Conservation (phyloP, 2,888 invertebrate species). For the Coelopa pilipes region DNA sequence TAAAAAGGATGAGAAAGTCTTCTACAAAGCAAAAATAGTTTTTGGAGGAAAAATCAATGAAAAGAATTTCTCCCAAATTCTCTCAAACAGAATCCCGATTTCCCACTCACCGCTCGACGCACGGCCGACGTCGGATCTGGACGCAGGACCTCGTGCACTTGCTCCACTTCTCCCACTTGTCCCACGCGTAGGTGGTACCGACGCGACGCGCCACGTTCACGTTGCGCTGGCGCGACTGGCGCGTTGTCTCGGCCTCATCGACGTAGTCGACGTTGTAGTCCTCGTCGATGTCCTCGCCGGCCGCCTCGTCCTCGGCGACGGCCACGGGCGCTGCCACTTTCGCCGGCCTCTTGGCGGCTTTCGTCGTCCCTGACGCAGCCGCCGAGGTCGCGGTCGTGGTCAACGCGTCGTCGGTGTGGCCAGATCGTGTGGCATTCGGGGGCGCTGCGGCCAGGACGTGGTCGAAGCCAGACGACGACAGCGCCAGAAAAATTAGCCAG, state of each 20-base stretch:
- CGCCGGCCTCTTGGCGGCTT: slow-evolving; percentile 5
- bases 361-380: background rate
- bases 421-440: too few species aligned
- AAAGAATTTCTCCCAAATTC: background rate
- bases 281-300: slow-evolving; percentile 50
- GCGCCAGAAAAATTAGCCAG: too few species aligned
- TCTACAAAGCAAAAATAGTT: background rate
- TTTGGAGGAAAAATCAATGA: background rate
- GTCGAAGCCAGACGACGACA: too few species aligned
- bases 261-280: slow-evolving; percentile 51
- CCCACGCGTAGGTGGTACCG: slow-evolving; percentile 70
- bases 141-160: slow-evolving; percentile 81
- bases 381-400: too few species aligned
- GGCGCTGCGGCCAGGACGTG: too few species aligned
- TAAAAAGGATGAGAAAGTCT: background rate
- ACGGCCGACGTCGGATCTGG: slow-evolving; percentile 75
- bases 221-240: slow-evolving; percentile 44
- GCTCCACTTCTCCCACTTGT: slow-evolving; percentile 79
- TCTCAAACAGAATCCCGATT: background rate
- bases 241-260: slow-evolving; percentile 45
- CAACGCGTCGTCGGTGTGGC: too few species aligned
- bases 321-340: slow-evolving; percentile 25
- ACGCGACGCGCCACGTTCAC: slow-evolving; percentile 45
- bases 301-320: slow-evolving; percentile 27
- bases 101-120: too few species aligned